phyloP scores from a whole-genome alignment of 2,888 invertebrate species.

The Caenorhabditis auriculariae region DNA sequence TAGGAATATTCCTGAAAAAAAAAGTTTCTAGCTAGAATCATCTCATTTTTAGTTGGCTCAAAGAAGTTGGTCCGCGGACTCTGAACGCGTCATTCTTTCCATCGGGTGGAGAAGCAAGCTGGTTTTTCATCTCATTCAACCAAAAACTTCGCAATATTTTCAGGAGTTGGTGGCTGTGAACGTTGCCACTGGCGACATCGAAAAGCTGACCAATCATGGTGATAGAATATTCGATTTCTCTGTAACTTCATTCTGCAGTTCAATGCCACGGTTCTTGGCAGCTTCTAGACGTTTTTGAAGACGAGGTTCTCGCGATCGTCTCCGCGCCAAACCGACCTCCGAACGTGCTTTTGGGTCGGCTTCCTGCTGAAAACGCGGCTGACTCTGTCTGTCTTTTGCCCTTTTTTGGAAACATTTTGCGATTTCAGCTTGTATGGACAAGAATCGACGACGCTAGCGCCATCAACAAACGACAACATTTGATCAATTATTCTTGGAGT shows the following conservation, averaged over 20 bases:
- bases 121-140: constrained; percentile 3
- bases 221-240: background rate
- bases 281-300: constrained; percentile 46
- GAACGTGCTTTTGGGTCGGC: constrained; percentile 33
- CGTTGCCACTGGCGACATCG: constrained; percentile 36
- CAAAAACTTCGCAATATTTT: background rate
- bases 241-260: background rate
- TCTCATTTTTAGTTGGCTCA: constrained; percentile 10
- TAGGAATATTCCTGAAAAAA: too few relatives aligned
- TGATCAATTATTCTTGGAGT: constrained; percentile 36
- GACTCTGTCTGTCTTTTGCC: constrained; percentile 3
- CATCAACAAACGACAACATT: constrained; percentile 28
- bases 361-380: constrained; percentile 31
- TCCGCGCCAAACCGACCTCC: constrained; percentile 55
- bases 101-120: constrained; percentile 49
- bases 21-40: too few relatives aligned
- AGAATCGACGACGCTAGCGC: constrained; percentile 30
- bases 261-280: constrained; percentile 46
- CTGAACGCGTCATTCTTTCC: constrained; percentile 40
- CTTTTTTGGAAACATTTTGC: background rate
- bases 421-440: constrained; percentile 38
- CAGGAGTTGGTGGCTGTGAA: constrained; percentile 41
- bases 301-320: constrained; percentile 45
- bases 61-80: constrained; percentile 46
- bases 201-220: constrained; percentile 44